Evolutionary conservation across 2,888 invertebrate genomes (phyloP).

Genomic region (Vanessa cardui): DNA sequence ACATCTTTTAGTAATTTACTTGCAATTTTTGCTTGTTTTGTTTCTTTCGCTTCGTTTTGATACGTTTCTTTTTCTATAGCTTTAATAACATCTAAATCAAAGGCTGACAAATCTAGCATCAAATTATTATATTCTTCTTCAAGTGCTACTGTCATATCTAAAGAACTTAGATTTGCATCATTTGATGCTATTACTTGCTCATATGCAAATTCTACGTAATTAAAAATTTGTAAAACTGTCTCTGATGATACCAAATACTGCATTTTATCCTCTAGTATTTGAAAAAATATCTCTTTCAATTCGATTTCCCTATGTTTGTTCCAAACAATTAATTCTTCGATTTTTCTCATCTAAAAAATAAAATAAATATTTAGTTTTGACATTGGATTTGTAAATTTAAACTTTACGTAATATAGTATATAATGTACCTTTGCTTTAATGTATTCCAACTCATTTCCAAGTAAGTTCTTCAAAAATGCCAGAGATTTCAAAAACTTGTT

Average conservation of each 20-base stretch:
- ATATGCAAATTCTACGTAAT: constrained; percentile 86
- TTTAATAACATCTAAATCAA: constrained; percentile 65
- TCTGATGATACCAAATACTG: constrained; percentile 82
- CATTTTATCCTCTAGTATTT: constrained; percentile 71
- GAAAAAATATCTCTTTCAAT: constrained; percentile 66
- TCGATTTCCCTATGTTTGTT: constrained; percentile 64
- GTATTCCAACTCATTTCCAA: constrained; percentile 60
- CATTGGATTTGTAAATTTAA: too few species aligned
- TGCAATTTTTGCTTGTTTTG: constrained; percentile 66
- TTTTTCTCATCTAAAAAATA: constrained; percentile 60
- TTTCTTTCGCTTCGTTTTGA: constrained; percentile 57
- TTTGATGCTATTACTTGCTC: constrained; percentile 84
- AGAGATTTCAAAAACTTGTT: constrained; percentile 67
- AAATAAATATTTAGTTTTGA: neutral
- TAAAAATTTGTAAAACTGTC: constrained; percentile 82
- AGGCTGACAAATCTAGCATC: constrained; percentile 67
- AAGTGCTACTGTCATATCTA: constrained; percentile 84
- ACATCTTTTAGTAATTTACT: constrained; percentile 68
- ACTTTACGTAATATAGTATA: too few species aligned
- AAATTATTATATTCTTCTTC: constrained; percentile 78
- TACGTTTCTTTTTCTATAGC: constrained; percentile 69
- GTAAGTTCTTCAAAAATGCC: constrained; percentile 54
- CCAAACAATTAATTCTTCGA: constrained; percentile 58
- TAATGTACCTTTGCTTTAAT: constrained; percentile 64
- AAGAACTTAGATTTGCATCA: constrained; percentile 82